Conservation (phyloP, 37 sponge, comb jelly and placozoan species). For the Chondrosia reniformis region DNA sequence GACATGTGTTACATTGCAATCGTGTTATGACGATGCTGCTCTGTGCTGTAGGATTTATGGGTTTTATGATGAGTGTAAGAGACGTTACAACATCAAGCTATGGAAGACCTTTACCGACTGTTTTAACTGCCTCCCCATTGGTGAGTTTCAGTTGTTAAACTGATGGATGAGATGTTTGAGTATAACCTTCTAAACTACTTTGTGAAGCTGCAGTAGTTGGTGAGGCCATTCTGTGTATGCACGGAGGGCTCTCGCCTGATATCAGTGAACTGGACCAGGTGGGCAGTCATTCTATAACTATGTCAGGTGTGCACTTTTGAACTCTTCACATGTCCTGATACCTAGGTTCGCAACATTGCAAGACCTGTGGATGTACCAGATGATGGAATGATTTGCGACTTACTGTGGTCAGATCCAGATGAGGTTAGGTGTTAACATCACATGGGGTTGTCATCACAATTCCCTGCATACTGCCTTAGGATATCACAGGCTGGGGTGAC, state of each 20-base stretch:
- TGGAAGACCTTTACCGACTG: slow-evolving; percentile 95
- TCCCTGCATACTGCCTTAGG: slow-evolving; percentile 35
- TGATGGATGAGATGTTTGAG: too few species aligned
- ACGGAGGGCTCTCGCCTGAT: slow-evolving; percentile 93
- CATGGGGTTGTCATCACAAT: not conserved
- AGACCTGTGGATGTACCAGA: slow-evolving; percentile 86
- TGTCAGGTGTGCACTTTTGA: not conserved
- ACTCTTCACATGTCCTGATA: not conserved
- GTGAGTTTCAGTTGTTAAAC: too few species aligned
- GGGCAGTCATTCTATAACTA: not conserved
- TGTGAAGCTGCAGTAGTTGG: slow-evolving; percentile 76
- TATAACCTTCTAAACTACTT: too few species aligned
- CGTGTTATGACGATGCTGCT: not conserved
- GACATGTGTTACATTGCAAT: not conserved
- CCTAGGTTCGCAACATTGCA: slow-evolving; percentile 60
- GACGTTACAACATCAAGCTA: slow-evolving; percentile 91
- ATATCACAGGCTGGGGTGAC: slow-evolving; percentile 94
- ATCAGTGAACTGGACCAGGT: slow-evolving; percentile 65
- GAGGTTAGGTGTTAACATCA: slow-evolving; percentile 36
- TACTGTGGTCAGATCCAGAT: slow-evolving; percentile 94
- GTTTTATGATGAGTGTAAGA: slow-evolving; percentile 94
- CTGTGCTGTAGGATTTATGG: slow-evolving; percentile 77
- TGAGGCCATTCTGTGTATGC: slow-evolving; percentile 84
- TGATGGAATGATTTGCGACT: slow-evolving; percentile 81
- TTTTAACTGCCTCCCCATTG: slow-evolving; percentile 90